Percentiles rank a stretch among this genome's conserved stretches.
phyloP scores from a whole-genome alignment of 2,797 vertebrate genomes.

The Acipenser transmontanus region DNA sequence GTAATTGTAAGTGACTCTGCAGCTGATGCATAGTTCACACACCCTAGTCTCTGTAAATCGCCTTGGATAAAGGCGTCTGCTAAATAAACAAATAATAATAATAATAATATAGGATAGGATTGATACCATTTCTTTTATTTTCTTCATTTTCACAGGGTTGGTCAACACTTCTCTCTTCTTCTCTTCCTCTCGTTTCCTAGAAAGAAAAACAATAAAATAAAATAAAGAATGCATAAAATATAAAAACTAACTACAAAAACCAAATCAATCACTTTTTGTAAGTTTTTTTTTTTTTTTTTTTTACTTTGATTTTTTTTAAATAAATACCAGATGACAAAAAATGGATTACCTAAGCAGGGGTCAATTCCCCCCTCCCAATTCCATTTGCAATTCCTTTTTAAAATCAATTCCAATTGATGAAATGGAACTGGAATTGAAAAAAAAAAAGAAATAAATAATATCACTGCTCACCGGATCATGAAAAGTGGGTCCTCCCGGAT shows the following conservation, averaged over 20 bases:
- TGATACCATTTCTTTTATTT: conserved; percentile 84
- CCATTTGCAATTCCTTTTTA: too few species aligned
- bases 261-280: neutral
- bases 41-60: too few species aligned
- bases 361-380: too few species aligned
- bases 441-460: neutral
- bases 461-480: conserved; percentile 71
- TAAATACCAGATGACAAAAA: too few species aligned
- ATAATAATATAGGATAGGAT: neutral
- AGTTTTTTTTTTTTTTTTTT: too few species aligned
- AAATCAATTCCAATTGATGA: neutral
- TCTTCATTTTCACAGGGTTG: conserved; percentile 96
- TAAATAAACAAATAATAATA: too few species aligned
- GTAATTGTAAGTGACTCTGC: too few species aligned
- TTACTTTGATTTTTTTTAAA: too few species aligned
- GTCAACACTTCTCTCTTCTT: conserved; percentile 87
- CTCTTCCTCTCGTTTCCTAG: conserved; percentile 86
- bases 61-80: too few species aligned
- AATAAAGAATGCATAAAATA: conserved; percentile 3
- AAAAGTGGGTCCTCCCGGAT: conserved; percentile 93
- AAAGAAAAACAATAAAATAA: conserved; percentile 19
- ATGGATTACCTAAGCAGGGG: too few species aligned
- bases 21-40: too few species aligned
- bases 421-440: neutral
- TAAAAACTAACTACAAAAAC: neutral